Conservation (phyloP, 2,113 vertebrate genomes). For the Gallinago media region DNA sequence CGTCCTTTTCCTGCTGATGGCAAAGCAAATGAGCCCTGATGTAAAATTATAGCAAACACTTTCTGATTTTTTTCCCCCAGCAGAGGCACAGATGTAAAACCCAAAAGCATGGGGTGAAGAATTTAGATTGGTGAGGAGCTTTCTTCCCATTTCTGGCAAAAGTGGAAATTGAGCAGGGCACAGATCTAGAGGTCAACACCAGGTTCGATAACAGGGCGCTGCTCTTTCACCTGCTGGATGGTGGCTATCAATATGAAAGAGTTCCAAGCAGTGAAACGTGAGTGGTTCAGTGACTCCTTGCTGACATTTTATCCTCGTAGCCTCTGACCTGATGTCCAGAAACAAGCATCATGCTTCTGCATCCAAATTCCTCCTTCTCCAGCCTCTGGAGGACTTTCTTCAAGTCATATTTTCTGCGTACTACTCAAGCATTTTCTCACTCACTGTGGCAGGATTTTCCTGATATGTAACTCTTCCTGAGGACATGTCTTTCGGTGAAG, state of each 20-base stretch:
- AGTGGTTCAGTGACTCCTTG: background rate
- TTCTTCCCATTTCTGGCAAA: background rate
- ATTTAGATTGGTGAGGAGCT: background rate
- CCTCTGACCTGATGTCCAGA: background rate
- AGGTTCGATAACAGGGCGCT: background rate
- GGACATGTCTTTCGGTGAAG: background rate
- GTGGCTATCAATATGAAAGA: background rate
- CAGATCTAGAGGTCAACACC: background rate
- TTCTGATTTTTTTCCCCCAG: background rate
- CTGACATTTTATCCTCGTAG: background rate
- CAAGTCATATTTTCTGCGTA: background rate
- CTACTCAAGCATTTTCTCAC: background rate
- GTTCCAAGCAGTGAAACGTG: background rate
- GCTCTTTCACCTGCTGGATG: background rate
- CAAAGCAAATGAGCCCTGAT: rapidly evolving
- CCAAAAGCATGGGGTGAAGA: rapidly evolving
- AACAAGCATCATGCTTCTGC: background rate
- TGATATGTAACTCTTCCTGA: background rate
- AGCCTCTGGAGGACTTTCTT: background rate
- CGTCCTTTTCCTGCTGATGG: rapidly evolving
- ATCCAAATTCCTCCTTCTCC: background rate
- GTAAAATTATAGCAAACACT: background rate
- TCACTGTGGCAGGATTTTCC: background rate
- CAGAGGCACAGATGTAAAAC: background rate
- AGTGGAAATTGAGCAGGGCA: background rate